These are phyloP conservation scores for Stenurella melanura DNA, from an alignment of 2,888 invertebrate genomes.

Conservation along the genomic window DNA sequence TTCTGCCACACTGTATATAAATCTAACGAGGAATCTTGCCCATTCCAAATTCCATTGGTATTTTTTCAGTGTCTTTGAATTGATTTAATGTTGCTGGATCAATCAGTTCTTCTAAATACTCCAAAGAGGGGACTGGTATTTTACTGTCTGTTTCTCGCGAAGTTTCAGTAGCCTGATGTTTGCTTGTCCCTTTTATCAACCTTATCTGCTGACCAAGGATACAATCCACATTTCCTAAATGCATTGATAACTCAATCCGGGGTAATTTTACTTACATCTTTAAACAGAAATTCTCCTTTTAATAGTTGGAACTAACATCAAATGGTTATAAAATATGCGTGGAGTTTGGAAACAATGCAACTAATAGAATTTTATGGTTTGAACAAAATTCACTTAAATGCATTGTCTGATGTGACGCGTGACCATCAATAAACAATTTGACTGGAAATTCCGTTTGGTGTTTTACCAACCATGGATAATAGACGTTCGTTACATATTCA, in stretches of 20 bases:
- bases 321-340: constrained; percentile 50
- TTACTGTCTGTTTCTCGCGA: not conserved
- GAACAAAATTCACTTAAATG: constrained; percentile 46
- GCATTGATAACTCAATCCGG: not conserved
- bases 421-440: constrained; percentile 40
- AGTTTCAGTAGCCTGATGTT: not conserved
- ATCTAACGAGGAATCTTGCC: not conserved
- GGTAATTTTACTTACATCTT: not conserved
- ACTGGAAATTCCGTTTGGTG: constrained; percentile 34
- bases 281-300: constrained; percentile 34
- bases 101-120: not conserved
- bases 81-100: not conserved
- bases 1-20: not conserved
- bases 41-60: not conserved
- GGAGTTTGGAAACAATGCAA: constrained; percentile 46
- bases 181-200: not conserved
- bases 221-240: not conserved
- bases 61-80: not conserved
- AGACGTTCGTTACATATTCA: constrained; percentile 48
- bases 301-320: constrained; percentile 48
- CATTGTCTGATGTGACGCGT: constrained; percentile 44
- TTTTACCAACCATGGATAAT: constrained; percentile 39
- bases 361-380: constrained; percentile 39
- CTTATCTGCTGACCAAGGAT: not conserved
- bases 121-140: not conserved